Conservation (phyloP, 2,113 vertebrate genomes). For the Craseonycteris thonglongyai region DNA sequence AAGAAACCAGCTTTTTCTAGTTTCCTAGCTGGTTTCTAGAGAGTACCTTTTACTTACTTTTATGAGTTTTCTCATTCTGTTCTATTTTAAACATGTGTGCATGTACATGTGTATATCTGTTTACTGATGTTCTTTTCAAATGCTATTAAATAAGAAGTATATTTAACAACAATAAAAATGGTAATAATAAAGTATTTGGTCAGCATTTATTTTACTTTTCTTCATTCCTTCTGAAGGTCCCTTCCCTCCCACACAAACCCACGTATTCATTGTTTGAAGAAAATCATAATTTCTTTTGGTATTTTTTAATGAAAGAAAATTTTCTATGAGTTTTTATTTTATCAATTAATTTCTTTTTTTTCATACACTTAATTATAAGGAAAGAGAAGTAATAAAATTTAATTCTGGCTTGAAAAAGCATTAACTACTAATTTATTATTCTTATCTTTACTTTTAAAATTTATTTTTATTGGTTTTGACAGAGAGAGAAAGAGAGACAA, state of each 20-base stretch:
- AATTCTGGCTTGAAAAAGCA: neutral
- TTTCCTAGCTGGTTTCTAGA: neutral
- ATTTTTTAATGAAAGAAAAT: constrained; percentile 6
- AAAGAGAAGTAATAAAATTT: neutral
- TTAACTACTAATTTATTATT: neutral
- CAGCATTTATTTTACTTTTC: neutral
- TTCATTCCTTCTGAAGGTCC: neutral
- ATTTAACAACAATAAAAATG: neutral
- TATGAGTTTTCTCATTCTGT: neutral
- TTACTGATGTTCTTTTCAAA: neutral
- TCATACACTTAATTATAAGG: neutral
- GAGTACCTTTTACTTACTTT: neutral
- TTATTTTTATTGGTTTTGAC: too few species aligned
- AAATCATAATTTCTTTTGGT: neutral
- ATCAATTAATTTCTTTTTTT: neutral
- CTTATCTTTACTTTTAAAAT: neutral
- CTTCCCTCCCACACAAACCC: neutral
- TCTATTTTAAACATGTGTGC: neutral
- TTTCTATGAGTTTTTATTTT: neutral
- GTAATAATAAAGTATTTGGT: neutral
- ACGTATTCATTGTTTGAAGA: neutral
- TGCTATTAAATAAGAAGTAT: neutral
- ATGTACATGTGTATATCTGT: neutral
- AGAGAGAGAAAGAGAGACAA: too few species aligned
- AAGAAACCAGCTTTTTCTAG: neutral